Conservation (phyloP, 2,888 invertebrate species). For the Conus canariensis region DNA sequence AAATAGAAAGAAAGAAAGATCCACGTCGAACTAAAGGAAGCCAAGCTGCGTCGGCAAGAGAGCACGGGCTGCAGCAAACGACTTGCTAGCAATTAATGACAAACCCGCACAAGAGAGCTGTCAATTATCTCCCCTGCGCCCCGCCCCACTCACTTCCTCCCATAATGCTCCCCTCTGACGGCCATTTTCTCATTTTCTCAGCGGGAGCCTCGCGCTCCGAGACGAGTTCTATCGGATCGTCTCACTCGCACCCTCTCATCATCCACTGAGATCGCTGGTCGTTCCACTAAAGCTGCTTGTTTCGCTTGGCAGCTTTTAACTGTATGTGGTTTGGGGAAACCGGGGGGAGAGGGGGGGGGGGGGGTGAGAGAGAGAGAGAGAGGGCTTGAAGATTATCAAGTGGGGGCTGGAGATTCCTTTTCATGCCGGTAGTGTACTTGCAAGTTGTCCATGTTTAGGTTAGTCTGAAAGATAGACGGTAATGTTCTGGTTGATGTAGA, state of each 20-base stretch:
- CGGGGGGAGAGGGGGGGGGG: neutral
- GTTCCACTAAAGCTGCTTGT: neutral
- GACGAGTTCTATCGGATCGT: neutral
- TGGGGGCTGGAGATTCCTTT: neutral
- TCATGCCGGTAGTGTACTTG: too few relatives aligned
- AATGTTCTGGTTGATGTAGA: too few relatives aligned
- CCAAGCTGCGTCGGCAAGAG: neutral
- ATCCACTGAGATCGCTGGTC: neutral
- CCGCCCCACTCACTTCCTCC: slow-evolving; percentile 1
- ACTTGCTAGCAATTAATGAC: slow-evolving; percentile 24
- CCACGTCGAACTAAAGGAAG: neutral
- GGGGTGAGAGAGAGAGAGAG: neutral
- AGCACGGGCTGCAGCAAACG: neutral
- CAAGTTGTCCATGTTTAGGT: neutral
- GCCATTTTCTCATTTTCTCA: slow-evolving; percentile 30
- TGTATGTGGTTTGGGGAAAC: neutral
- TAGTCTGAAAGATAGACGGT: neutral
- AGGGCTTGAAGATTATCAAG: slow-evolving; percentile 9
- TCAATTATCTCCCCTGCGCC: slow-evolving; percentile 20
- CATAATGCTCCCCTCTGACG: slow-evolving; percentile 1
- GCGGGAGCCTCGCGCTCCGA: neutral
- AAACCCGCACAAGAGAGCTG: slow-evolving; percentile 24
- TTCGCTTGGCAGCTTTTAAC: neutral
- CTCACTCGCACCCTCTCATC: slow-evolving; percentile 23
- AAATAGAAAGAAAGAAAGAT: neutral